Evolutionary conservation across 2,888 invertebrate genomes (phyloP).

Genomic region (Megalurothrips usitatus): DNA sequence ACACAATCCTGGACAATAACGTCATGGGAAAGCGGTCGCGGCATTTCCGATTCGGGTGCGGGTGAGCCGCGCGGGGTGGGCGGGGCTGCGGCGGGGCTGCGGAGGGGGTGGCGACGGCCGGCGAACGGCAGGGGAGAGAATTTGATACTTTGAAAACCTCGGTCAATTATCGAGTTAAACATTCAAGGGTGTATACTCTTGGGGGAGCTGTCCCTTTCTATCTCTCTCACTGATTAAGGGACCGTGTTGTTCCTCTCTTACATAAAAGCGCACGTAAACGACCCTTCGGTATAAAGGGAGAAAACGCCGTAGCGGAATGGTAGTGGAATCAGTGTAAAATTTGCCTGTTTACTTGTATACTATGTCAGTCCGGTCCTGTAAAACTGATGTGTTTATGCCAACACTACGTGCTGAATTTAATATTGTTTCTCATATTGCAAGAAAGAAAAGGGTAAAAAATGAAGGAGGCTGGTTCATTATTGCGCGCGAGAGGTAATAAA

Average conservation of each 20-base stretch:
- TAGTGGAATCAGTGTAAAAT: too few species aligned
- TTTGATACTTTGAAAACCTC: constrained; percentile 16
- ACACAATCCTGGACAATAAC: constrained; percentile 31
- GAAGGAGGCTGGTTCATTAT: neutral
- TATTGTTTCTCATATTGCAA: too few species aligned
- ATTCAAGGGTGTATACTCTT: neutral
- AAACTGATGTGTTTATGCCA: too few species aligned
- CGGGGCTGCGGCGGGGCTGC: constrained; percentile 39
- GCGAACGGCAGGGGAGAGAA: constrained; percentile 37
- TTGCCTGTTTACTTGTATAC: too few species aligned
- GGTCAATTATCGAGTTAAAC: constrained; percentile 25
- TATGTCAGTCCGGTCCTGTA: too few species aligned
- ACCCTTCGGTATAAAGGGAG: too few species aligned
- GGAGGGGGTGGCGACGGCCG: constrained; percentile 44
- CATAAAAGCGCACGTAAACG: too few species aligned
- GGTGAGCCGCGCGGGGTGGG: constrained; percentile 34
- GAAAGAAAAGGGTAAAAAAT: too few species aligned
- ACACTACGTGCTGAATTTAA: too few species aligned
- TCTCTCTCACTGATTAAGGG: constrained; percentile 3
- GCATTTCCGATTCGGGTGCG: constrained; percentile 29
- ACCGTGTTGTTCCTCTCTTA: neutral
- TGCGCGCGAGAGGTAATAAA: too few species aligned
- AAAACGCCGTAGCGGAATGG: too few species aligned
- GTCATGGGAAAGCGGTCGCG: constrained; percentile 31
- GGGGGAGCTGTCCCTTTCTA: too few species aligned